Conservation (phyloP, 2,113 vertebrate genomes). For the Microtus ochrogaster region DNA sequence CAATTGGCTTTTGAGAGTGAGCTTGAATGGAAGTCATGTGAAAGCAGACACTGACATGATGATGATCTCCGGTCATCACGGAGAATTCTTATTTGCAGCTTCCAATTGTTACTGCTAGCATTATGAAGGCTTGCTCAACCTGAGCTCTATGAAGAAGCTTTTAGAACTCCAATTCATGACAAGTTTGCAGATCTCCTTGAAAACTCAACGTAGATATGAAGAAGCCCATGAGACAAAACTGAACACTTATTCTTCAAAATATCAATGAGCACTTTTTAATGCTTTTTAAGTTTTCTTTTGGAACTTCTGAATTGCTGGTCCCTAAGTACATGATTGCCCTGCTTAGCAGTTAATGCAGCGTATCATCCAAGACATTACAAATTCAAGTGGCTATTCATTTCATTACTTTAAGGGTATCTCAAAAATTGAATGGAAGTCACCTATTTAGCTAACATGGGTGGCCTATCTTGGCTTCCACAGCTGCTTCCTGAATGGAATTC, state of each 20-base stretch:
- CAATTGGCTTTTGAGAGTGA: neutral
- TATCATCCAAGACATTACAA: neutral
- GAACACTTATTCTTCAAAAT: neutral
- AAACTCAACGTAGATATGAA: neutral
- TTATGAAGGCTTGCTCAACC: neutral
- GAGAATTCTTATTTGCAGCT: neutral
- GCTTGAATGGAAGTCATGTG: neutral
- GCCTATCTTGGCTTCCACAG: neutral
- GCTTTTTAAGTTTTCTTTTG: neutral
- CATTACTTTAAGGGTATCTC: neutral
- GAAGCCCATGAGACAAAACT: neutral
- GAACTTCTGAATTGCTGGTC: neutral
- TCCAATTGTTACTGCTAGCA: neutral
- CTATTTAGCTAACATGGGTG: neutral
- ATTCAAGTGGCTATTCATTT: neutral
- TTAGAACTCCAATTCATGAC: neutral
- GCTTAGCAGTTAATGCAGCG: neutral
- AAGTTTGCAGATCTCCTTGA: neutral
- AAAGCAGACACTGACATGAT: neutral
- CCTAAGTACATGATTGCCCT: neutral
- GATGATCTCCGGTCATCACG: neutral
- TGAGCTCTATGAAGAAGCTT: neutral
- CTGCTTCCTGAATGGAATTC: constrained; percentile 34
- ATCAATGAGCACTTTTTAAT: neutral
- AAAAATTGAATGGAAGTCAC: constrained; percentile 31